Conservation (phyloP, 2,797 vertebrate species). For the Megalops cyprinoides region DNA sequence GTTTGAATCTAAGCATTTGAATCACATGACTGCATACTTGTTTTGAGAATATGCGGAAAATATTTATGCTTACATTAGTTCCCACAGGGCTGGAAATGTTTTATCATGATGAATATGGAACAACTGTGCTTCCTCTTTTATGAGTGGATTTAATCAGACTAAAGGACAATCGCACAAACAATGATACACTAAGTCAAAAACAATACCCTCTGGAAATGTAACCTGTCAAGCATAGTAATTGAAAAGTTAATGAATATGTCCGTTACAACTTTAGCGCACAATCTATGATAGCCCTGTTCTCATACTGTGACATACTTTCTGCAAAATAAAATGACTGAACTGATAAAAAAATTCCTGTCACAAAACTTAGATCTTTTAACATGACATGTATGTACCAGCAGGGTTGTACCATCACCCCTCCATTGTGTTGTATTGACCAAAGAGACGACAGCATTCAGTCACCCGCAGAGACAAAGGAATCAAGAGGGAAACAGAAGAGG, state of each 20-base stretch:
- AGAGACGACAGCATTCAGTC: too few relatives aligned
- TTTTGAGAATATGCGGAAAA: not conserved
- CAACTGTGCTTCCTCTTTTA: not conserved
- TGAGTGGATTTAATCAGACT: not conserved
- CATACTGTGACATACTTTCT: not conserved
- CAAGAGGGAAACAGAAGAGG: not conserved
- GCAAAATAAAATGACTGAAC: not conserved
- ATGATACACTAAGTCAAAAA: not conserved
- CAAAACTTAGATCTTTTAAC: too few relatives aligned
- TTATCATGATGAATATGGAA: not conserved
- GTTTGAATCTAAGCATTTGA: not conserved
- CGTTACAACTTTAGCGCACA: not conserved
- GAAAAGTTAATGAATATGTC: conserved; percentile 3
- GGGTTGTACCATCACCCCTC: too few relatives aligned
- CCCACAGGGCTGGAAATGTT: not conserved
- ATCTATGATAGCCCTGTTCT: not conserved
- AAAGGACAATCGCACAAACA: not conserved
- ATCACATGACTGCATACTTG: not conserved
- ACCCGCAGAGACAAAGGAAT: not conserved
- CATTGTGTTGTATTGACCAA: too few relatives aligned
- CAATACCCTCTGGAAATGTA: too few relatives aligned
- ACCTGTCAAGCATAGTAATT: conserved; percentile 1
- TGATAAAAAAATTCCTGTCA: conserved; percentile 2
- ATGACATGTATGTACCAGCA: too few relatives aligned
- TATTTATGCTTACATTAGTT: not conserved